phyloP scores from a whole-genome alignment of 2,113 vertebrate genomes.

The Odontophorus gujanensis region DNA sequence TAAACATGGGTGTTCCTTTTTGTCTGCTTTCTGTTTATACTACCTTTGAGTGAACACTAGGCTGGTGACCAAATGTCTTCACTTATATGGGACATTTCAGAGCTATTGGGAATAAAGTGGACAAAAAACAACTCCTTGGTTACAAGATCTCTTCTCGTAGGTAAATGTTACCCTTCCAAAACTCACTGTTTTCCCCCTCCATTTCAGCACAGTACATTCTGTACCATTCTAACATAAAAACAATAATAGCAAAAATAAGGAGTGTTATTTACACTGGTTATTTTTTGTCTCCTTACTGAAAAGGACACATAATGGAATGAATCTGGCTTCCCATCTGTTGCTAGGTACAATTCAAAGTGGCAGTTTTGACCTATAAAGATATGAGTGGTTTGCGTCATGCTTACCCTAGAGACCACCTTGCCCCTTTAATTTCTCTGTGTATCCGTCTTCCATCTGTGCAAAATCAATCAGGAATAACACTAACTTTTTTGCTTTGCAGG shows the following conservation, averaged over 20 bases:
- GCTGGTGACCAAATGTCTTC: constrained; percentile 45
- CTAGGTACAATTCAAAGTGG: constrained; percentile 73
- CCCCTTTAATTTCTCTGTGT: constrained; percentile 63
- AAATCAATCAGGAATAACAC: constrained; percentile 63
- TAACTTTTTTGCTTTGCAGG: constrained; percentile 47
- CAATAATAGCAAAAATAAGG: constrained; percentile 57
- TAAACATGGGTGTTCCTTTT: constrained; percentile 39
- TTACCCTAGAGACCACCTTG: constrained; percentile 69
- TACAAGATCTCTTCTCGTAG: constrained; percentile 44
- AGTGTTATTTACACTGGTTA: constrained; percentile 18
- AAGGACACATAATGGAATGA: constrained; percentile 65
- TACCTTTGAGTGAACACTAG: not conserved
- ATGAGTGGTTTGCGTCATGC: constrained; percentile 63
- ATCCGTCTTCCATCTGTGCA: constrained; percentile 71
- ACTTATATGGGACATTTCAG: constrained; percentile 46
- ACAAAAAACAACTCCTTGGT: constrained; percentile 3
- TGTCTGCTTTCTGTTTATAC: constrained; percentile 31
- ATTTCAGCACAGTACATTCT: constrained; percentile 7
- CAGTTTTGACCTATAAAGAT: constrained; percentile 74
- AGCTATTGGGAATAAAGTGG: constrained; percentile 36
- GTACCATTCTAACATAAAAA: constrained; percentile 39
- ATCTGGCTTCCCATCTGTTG: constrained; percentile 73
- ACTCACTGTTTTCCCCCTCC: not conserved
- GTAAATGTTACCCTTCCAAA: constrained; percentile 51
- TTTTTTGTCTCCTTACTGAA: constrained; percentile 44